Conservation (phyloP, 2,797 vertebrate genomes). For the Acestrorhynchus altus region DNA sequence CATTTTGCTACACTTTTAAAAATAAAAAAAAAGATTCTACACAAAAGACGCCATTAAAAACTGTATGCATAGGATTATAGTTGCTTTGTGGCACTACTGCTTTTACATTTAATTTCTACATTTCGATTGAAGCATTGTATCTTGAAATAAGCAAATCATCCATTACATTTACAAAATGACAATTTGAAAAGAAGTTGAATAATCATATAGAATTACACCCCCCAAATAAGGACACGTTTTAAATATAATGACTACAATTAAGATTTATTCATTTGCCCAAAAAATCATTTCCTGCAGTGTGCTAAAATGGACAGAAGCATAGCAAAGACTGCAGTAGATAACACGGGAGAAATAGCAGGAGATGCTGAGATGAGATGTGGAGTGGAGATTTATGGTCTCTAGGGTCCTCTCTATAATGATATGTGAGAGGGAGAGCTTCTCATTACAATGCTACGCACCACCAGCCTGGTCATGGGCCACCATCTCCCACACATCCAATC, state of each 20-base stretch:
- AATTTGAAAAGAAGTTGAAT: too few relatives aligned
- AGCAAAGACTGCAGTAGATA: slow-evolving; percentile 26
- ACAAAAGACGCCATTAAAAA: too few relatives aligned
- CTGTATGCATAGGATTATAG: too few relatives aligned
- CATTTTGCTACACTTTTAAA: too few relatives aligned
- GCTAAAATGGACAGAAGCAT: slow-evolving; percentile 12
- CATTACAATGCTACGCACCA: slow-evolving; percentile 58
- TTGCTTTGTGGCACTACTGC: too few relatives aligned
- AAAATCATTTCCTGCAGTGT: not conserved
- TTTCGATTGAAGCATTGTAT: too few relatives aligned
- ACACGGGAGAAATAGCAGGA: slow-evolving; percentile 38
- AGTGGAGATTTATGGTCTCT: slow-evolving; percentile 60
- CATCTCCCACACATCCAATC: slow-evolving; percentile 60
- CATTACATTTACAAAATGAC: too few relatives aligned
- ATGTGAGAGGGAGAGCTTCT: slow-evolving; percentile 57
- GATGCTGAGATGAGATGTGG: slow-evolving; percentile 55
- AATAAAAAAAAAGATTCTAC: too few relatives aligned
- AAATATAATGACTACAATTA: not conserved
- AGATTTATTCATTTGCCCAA: not conserved
- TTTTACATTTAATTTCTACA: too few relatives aligned
- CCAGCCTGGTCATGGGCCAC: slow-evolving; percentile 51
- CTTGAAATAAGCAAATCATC: too few relatives aligned
- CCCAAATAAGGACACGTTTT: not conserved
- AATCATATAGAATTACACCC: too few relatives aligned
- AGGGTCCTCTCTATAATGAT: slow-evolving; percentile 56